Conservation (phyloP, 2,888 invertebrate species). For the Eristalis pertinax region DNA sequence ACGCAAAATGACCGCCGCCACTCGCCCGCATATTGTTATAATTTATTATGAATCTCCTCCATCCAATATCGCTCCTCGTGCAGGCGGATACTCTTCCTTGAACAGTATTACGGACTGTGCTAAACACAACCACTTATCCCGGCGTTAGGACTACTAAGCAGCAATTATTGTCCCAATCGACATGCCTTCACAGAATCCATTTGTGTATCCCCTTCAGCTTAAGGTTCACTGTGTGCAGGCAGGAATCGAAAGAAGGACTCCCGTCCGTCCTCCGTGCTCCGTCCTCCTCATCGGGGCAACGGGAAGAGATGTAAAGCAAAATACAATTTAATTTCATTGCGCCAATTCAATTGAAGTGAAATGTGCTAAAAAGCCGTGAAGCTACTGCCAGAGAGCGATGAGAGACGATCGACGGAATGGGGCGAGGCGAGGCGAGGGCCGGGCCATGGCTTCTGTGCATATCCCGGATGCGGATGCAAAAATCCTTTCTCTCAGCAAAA, state of each 20-base stretch:
- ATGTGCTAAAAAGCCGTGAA: slow-evolving; percentile 66
- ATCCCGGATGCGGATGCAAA: slow-evolving; percentile 20
- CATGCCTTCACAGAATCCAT: neutral
- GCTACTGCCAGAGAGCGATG: slow-evolving; percentile 21
- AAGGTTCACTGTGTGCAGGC: neutral
- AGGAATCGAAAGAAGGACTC: neutral
- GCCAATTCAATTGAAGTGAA: slow-evolving; percentile 69
- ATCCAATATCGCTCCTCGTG: slow-evolving; percentile 30
- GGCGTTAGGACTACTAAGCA: slow-evolving; percentile 56
- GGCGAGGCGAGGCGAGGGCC: neutral
- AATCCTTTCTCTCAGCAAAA: slow-evolving; percentile 64
- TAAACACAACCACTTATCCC: slow-evolving; percentile 54
- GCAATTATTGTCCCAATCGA: slow-evolving; percentile 48
- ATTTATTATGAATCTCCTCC: slow-evolving; percentile 40
- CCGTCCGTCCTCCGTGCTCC: neutral
- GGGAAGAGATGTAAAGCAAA: slow-evolving; percentile 59
- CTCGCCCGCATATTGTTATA: slow-evolving; percentile 12
- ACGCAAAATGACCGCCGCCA: neutral
- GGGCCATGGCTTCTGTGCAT: neutral
- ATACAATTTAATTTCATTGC: slow-evolving; percentile 71
- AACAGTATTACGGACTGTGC: slow-evolving; percentile 45
- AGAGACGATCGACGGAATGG: neutral
- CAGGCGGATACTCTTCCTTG: slow-evolving; percentile 39
- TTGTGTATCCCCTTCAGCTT: slow-evolving; percentile 33
- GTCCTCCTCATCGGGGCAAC: neutral